Base-by-base conservation (phyloP, 2,113 vertebrate genomes). In the Hemicordylus capensis region DNA sequence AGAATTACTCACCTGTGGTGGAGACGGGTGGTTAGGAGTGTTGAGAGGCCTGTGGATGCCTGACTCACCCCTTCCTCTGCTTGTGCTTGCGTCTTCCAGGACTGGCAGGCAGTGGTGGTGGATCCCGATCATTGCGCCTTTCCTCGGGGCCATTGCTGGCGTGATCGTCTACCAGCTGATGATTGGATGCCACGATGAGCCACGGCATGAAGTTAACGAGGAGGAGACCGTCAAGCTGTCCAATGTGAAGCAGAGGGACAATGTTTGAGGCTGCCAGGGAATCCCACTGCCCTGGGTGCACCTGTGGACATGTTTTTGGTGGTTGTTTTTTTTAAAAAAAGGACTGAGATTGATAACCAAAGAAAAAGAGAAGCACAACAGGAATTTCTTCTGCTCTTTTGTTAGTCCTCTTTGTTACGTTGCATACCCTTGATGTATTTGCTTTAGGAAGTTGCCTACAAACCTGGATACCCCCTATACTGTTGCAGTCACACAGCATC, bases 111-210 rank as follows among this genome's bases (percentile, higher is more conserved):
- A 97, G 3, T 99, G 98, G 98, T 99, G 98, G 97, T 96, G 99
- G 95, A 96, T 99, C 46, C 98, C 98, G 3, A 26, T 98, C 0
- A 93, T 97, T 19, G 98, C 97, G 28, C 98, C 98, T 0, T 98
- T 99, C 92, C 89, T 99, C 0, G 98, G 98, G 24, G 92, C 98
- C 74, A 69, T 98, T 20, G 91, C 96, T 0, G 98, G 98, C 0
- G 97, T 97, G 77, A 44, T 97, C 0, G 95, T 99, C 85, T 99
- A 99, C 92, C 98, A 99, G 94, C 14, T 99, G 82, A 98, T 98
- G 96, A 98, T 99, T 0, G 98, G 98, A 14, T 99, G 97, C 86
- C 98, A 99, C 0, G 86, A 96, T 59, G 98, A 99, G 87, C 97
- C 96, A 22, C 96, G 97, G 63, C 94, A 78, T 0, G 95, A 97